Conservation (phyloP, 2,113 vertebrate species). For the Martes martes region DNA sequence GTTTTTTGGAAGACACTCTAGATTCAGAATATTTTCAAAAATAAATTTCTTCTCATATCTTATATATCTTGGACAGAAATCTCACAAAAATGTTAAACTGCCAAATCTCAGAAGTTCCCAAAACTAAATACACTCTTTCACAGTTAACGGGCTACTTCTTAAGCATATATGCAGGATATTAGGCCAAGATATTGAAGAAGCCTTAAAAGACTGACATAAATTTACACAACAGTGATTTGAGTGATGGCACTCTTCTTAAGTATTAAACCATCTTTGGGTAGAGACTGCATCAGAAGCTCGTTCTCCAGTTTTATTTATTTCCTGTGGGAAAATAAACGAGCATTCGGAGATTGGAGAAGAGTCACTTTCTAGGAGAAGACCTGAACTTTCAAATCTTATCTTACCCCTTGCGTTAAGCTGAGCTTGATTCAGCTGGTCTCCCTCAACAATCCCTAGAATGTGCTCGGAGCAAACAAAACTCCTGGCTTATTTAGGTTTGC, state of each 20-base stretch:
- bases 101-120: background rate
- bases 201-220: background rate
- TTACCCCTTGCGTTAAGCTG: background rate
- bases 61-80: background rate
- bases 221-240: background rate
- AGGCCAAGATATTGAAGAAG: background rate
- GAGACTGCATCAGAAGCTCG: background rate
- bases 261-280: background rate
- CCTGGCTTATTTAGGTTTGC: background rate
- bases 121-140: background rate
- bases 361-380: background rate
- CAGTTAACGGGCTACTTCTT: background rate
- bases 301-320: background rate
- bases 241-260: background rate
- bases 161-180: background rate
- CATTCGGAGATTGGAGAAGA: background rate
- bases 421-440: background rate
- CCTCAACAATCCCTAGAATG: background rate
- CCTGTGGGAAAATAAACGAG: background rate
- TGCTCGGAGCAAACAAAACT: background rate
- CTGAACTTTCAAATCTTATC: background rate
- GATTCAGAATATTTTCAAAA: conserved; percentile 29
- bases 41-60: background rate
- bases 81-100: background rate
- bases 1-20: background rate